Percentiles rank a stretch among this genome's conserved stretches.
Conservation (phyloP, 1,140 invertebrate genomes). For the Amyelois transitella region DNA sequence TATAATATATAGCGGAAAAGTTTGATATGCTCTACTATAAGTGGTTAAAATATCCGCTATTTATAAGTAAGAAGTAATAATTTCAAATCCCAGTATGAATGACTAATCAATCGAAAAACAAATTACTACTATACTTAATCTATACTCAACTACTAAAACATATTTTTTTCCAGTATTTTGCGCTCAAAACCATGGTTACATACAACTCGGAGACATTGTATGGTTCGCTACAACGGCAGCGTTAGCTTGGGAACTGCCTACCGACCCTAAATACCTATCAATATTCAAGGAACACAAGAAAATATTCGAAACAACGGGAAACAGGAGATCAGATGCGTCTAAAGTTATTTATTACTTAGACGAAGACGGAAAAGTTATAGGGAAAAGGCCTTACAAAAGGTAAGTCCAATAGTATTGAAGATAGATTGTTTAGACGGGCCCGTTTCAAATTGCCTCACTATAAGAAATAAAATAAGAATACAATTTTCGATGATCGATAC, state of each 20-base stretch:
- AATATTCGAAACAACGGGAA: slow-evolving; percentile 16
- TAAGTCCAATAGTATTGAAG: slow-evolving; percentile 22
- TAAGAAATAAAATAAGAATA: too few species aligned
- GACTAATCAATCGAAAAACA: too few species aligned
- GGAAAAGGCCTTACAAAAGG: slow-evolving; percentile 45
- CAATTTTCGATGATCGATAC: too few species aligned
- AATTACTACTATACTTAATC: too few species aligned
- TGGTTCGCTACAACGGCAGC: slow-evolving; percentile 83
- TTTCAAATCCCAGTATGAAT: too few species aligned
- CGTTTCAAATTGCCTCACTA: too few species aligned
- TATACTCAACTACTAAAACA: too few species aligned
- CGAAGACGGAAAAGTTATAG: slow-evolving; percentile 49
- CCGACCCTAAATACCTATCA: slow-evolving; percentile 65
- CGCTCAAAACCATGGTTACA: slow-evolving; percentile 50
- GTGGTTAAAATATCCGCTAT: too few species aligned
- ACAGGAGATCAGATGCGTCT: slow-evolving; percentile 39
- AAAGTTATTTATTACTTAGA: slow-evolving; percentile 53
- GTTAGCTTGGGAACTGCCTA: slow-evolving; percentile 83
- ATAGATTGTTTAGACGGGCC: too few species aligned
- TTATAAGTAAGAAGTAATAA: too few species aligned
- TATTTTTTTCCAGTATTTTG: slow-evolving; percentile 52
- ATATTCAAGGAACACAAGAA: slow-evolving; percentile 44
- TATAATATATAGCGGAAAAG: too few species aligned
- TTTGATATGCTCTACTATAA: too few species aligned
- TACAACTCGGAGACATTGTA: slow-evolving; percentile 73